Evolutionary conservation across 2,797 vertebrate species (phyloP).

Genomic region (Babyrousa celebensis): DNA sequence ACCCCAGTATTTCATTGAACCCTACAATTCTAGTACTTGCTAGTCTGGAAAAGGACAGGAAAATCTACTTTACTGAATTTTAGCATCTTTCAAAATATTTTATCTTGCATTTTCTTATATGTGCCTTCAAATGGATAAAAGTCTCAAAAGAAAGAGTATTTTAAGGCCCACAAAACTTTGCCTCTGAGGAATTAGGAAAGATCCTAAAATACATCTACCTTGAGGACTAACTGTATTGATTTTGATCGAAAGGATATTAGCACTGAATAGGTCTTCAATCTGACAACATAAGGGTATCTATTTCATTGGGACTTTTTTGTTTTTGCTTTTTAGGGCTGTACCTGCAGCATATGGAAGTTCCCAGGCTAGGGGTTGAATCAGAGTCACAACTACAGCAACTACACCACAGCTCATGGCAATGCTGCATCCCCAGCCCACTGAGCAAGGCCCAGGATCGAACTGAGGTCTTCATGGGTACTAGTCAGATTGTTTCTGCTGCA

Average conservation of each 20-base stretch:
- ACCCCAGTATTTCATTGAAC: neutral
- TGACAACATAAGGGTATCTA: neutral
- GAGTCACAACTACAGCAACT: too few species aligned
- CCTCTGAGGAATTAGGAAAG: neutral
- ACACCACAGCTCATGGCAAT: too few species aligned
- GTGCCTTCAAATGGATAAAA: neutral
- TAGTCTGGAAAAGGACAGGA: neutral
- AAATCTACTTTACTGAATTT: constrained; percentile 10
- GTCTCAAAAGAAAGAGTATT: neutral
- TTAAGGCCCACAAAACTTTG: neutral
- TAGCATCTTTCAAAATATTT: neutral
- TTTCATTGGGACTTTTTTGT: neutral
- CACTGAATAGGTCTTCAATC: neutral
- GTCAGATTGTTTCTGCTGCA: too few species aligned
- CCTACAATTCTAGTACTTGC: neutral
- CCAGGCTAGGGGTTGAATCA: too few species aligned
- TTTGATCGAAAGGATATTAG: constrained; percentile 22
- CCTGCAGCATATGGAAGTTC: too few species aligned
- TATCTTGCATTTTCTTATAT: neutral
- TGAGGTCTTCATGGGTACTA: too few species aligned
- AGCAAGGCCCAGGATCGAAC: too few species aligned
- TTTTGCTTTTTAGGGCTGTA: too few species aligned
- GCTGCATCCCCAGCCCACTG: too few species aligned
- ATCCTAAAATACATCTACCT: neutral
- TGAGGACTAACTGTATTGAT: neutral